A percentile compares a stretch with the other conserved stretches of the same genome.
phyloP scores from a whole-genome alignment of 2,797 vertebrate genomes.

The Phoebastria nigripes region DNA sequence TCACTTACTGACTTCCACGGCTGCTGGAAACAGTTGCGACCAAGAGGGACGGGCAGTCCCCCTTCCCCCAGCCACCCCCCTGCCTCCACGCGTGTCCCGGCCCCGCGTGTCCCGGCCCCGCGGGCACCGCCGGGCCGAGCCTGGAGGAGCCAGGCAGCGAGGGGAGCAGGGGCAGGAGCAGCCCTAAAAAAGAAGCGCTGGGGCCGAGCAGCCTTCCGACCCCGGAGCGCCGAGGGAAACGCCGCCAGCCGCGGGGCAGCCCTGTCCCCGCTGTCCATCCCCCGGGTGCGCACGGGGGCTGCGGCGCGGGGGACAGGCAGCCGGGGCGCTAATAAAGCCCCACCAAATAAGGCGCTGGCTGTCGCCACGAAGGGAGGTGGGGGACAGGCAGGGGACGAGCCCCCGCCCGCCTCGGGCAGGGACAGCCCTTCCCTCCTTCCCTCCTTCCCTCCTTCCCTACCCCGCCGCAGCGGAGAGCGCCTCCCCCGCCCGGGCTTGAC shows the following conservation, averaged over 20 bases:
- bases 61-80: not conserved
- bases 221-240: no score
- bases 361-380: not conserved
- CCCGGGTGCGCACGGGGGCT: no score
- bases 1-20: accelerated
- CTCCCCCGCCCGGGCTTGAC: conserved; percentile 53
- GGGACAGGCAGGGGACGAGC: no score
- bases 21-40: accelerated
- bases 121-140: not conserved
- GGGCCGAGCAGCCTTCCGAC: not conserved
- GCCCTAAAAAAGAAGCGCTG: not conserved
- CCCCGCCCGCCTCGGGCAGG: not conserved
- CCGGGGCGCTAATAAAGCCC: not conserved
- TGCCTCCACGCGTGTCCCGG: not conserved
- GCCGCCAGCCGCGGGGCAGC: not conserved
- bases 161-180: no score
- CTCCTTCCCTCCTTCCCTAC: not conserved
- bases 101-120: not conserved
- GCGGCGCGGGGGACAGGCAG: not conserved
- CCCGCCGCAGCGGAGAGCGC: not conserved
- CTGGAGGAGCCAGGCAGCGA: not conserved
- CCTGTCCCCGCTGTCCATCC: no score
- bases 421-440: not conserved
- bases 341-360: conserved; percentile 8
- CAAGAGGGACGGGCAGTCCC: no score